Percentiles rank a stretch among this genome's conserved stretches.
Evolutionary conservation across 2,113 vertebrate species (phyloP).

Genomic region (Hippotragus niger): DNA sequence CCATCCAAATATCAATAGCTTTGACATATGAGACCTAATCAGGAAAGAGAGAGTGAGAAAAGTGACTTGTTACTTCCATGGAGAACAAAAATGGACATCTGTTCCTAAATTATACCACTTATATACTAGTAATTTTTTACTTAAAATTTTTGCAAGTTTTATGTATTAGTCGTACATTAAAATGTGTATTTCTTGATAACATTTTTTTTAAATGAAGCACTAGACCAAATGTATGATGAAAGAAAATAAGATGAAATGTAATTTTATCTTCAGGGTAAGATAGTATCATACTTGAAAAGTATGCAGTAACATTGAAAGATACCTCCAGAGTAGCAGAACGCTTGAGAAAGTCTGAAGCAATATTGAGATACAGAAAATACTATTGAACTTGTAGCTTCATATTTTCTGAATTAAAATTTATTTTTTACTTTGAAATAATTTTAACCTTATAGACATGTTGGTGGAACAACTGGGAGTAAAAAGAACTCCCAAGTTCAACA

Average conservation of each 20-base stretch:
- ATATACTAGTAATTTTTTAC: not conserved
- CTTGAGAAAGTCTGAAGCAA: not conserved
- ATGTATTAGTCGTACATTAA: not conserved
- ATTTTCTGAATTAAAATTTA: not conserved
- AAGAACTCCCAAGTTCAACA: not conserved
- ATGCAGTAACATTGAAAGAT: not conserved
- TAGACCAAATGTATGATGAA: not conserved
- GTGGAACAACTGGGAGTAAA: not conserved
- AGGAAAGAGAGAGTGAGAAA: not conserved
- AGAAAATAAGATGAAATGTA: not conserved
- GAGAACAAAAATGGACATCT: not conserved
- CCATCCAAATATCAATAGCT: constrained; percentile 99
- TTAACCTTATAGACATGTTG: not conserved
- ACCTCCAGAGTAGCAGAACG: not conserved
- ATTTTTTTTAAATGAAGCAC: not conserved
- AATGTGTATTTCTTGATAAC: not conserved
- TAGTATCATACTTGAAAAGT: not conserved
- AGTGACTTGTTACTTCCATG: not conserved
- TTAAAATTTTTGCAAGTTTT: not conserved
- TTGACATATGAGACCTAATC: constrained; percentile 96
- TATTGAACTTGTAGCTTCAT: not conserved
- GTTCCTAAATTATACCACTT: not conserved
- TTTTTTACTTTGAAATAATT: constrained; percentile 5
- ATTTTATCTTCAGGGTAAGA: not conserved
- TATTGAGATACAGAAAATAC: not conserved